Evolutionary conservation across 2,888 invertebrate species (phyloP).

Genomic region (Lasioglossum pauxillum): DNA sequence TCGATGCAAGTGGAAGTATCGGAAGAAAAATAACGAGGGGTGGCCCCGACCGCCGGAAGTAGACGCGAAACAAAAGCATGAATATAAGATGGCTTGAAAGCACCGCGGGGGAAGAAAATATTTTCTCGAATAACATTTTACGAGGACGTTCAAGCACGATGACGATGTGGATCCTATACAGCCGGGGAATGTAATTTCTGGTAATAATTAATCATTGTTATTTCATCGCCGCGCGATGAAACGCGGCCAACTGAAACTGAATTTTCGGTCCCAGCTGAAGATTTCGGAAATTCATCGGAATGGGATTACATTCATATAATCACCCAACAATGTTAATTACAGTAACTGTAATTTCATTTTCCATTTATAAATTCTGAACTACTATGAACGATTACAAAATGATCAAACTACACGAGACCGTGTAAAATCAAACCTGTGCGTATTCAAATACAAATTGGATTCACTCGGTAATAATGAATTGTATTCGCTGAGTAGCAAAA

Average conservation of each 20-base stretch:
- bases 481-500: too few relatives aligned
- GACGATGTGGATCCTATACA: slow-evolving; percentile 4
- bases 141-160: slow-evolving; percentile 1
- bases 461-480: neutral
- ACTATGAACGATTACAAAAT: neutral
- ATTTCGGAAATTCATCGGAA: neutral
- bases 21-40: slow-evolving; percentile 52
- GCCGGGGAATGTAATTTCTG: slow-evolving; percentile 9
- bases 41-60: slow-evolving; percentile 20
- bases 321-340: neutral
- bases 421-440: too few relatives aligned
- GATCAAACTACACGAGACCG: neutral
- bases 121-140: slow-evolving; percentile 44
- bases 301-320: neutral
- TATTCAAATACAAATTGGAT: neutral
- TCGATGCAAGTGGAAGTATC: slow-evolving; percentile 41
- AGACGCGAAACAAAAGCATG: slow-evolving; percentile 47
- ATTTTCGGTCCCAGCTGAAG: neutral
- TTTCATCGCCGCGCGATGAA: neutral
- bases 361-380: neutral
- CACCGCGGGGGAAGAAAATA: slow-evolving; percentile 28
- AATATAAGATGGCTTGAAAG: slow-evolving; percentile 53
- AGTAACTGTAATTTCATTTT: neutral
- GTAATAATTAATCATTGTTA: slow-evolving; percentile 18
- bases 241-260: neutral